Evolutionary conservation across 1,140 invertebrate species (phyloP).

Genomic region (Dinoponera quadriceps): DNA sequence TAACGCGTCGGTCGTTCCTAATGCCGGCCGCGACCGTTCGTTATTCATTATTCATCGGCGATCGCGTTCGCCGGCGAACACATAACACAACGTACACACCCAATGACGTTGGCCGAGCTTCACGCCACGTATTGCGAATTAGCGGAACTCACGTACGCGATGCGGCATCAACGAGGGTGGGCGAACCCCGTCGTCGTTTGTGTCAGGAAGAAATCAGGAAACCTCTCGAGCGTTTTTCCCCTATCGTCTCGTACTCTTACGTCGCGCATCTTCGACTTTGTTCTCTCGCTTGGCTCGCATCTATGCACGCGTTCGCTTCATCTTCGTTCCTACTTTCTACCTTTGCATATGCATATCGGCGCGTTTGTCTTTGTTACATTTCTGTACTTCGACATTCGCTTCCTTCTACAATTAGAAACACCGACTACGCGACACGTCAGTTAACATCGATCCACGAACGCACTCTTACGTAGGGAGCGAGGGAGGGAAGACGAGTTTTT

Average conservation of each 20-base stretch:
- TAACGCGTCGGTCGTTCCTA: conserved; percentile 75
- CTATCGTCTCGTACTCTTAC: too few species aligned
- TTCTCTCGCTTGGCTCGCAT: neutral
- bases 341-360: neutral
- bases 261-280: neutral
- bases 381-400: neutral
- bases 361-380: neutral
- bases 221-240: too few species aligned
- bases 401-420: too few species aligned
- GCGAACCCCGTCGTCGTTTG: neutral
- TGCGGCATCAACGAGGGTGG: neutral
- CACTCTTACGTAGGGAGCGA: too few species aligned
- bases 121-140: conserved; percentile 38
- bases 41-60: conserved; percentile 81
- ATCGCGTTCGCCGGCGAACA: conserved; percentile 7
- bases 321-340: neutral
- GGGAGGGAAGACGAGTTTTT: too few species aligned
- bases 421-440: too few species aligned
- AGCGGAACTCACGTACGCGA: neutral
- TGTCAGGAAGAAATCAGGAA: too few species aligned
- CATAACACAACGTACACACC: conserved; percentile 28
- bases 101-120: conserved; percentile 36
- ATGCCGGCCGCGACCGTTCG: conserved; percentile 65
- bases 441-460: too few species aligned
- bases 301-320: neutral